Evolutionary conservation across 2,113 vertebrate genomes (phyloP).

Genomic region (Corythoichthys haematopterus): DNA sequence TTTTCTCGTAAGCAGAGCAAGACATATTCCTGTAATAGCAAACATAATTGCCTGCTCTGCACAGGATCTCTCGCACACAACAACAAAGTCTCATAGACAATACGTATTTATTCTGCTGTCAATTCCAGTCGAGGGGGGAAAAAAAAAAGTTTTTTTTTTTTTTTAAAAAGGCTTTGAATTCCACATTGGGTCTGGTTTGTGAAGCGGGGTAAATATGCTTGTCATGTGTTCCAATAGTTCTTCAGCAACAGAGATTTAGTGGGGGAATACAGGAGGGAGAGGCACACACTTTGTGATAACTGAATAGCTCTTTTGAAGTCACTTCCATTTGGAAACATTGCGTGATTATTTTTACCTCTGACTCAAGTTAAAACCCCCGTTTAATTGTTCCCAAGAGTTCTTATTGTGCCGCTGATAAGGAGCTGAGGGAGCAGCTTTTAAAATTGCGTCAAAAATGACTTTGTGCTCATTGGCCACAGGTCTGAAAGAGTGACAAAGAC

Average conservation of each 20-base stretch:
- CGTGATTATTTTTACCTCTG: conserved; percentile 76
- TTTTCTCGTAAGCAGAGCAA: conserved; percentile 76
- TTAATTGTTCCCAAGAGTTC: conserved; percentile 89
- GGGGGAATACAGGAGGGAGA: conserved; percentile 53
- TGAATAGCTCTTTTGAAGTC: conserved; percentile 69
- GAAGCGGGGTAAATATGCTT: conserved; percentile 68
- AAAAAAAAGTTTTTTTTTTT: neutral
- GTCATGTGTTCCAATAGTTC: conserved; percentile 66
- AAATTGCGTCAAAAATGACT: conserved; percentile 80
- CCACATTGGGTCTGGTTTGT: conserved; percentile 59
- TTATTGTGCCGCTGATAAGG: conserved; percentile 90
- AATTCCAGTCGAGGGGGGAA: conserved; percentile 49
- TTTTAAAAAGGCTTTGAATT: conserved; percentile 55
- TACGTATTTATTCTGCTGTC: conserved; percentile 75
- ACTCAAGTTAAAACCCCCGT: conserved; percentile 81
- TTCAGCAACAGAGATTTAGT: conserved; percentile 59
- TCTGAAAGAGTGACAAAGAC: conserved; percentile 47
- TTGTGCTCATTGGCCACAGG: conserved; percentile 53
- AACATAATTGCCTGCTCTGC: conserved; percentile 73
- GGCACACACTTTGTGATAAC: conserved; percentile 67
- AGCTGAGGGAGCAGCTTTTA: conserved; percentile 84
- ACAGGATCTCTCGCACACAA: conserved; percentile 66
- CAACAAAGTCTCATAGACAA: conserved; percentile 77
- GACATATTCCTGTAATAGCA: conserved; percentile 76
- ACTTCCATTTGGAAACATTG: conserved; percentile 74